Conservation (phyloP, 1,140 invertebrate species). For the Drosophila sp. region DNA sequence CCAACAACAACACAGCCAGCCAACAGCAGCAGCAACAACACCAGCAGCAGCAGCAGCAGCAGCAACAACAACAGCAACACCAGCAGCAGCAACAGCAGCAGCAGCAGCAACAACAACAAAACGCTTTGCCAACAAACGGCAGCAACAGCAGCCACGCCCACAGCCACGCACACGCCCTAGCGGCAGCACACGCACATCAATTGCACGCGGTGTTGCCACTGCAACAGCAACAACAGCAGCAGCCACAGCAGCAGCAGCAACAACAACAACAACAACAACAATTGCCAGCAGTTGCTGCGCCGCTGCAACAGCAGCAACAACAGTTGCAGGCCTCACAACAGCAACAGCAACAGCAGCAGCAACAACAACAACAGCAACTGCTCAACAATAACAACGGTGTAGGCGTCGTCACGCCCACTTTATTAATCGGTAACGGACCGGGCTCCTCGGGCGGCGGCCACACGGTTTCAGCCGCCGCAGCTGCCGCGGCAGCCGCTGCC, state of each 20-base stretch:
- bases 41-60: slow-evolving; percentile 39
- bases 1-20: slow-evolving; percentile 32
- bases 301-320: slow-evolving; percentile 60
- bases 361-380: slow-evolving; percentile 37
- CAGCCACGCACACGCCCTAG: slow-evolving; percentile 61
- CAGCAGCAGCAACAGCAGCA: slow-evolving; percentile 42
- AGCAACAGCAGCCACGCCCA: slow-evolving; percentile 58
- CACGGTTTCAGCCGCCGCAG: slow-evolving; percentile 71
- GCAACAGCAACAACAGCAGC: slow-evolving; percentile 67
- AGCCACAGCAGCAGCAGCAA: slow-evolving; percentile 53
- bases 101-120: slow-evolving; percentile 41
- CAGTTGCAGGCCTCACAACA: slow-evolving; percentile 40
- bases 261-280: slow-evolving; percentile 59
- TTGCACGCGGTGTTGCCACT: slow-evolving; percentile 71
- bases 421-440: slow-evolving; percentile 72
- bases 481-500: slow-evolving; percentile 48
- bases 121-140: slow-evolving; percentile 39
- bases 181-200: slow-evolving; percentile 73
- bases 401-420: slow-evolving; percentile 52
- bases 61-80: slow-evolving; percentile 54
- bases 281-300: slow-evolving; percentile 39
- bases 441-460: slow-evolving; percentile 83
- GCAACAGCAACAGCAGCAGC: slow-evolving; percentile 54
- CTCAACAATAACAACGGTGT: slow-evolving; percentile 52
- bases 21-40: slow-evolving; percentile 41